Evolutionary conservation across 1,140 invertebrate genomes (phyloP), one percentile per base, ranked within the genome.

Genomic region (Calliphora vicina): DNA sequence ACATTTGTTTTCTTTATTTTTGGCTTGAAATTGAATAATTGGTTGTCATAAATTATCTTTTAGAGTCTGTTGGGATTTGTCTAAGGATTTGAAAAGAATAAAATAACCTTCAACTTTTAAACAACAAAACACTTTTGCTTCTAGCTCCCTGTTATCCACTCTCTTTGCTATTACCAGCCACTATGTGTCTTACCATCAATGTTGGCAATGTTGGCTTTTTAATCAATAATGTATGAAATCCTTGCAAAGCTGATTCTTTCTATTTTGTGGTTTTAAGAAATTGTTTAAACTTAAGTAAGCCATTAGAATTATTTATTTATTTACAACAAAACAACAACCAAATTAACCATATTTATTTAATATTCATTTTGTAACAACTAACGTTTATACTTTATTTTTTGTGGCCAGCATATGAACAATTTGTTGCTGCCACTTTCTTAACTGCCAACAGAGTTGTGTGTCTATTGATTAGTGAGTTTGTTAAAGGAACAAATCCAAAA

Each of bases 21-120:
- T 5, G 35, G 35, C 35, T 35, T 35, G 17, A n/a, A 76, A 76
- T 76, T 35, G 73, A 76, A 76, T 76, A 76, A 76, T 76, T 76
- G 73, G 29, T 42, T 76, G 35, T 42, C 27, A 76, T 76, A 76
- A 76, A 76, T 76, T 76, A 76, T 76, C 73, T 23, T 67, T n/a
- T 67, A 67, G 23, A 67, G n/a, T 23, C 61, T 67, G n/a, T 67
- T 20, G 61, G 61, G 61, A 67, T 67, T 67, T 67, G 61, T 67
- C n/a, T 25, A 67, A 67, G 23, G n/a, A 61, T 67, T 67, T 67
- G 5, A 67, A 25, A 67, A 67, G 10, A 67, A 67, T 0, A 23
- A 67, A 67, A 67, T 67, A 67, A 67, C 61, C 61, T 67, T 67
- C 61, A 67, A 67, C 61, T 23, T 67, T 67, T 67, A 57, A 17